phyloP scores from a whole-genome alignment of 2,797 vertebrate species.

The Coracias cyanogaster region DNA sequence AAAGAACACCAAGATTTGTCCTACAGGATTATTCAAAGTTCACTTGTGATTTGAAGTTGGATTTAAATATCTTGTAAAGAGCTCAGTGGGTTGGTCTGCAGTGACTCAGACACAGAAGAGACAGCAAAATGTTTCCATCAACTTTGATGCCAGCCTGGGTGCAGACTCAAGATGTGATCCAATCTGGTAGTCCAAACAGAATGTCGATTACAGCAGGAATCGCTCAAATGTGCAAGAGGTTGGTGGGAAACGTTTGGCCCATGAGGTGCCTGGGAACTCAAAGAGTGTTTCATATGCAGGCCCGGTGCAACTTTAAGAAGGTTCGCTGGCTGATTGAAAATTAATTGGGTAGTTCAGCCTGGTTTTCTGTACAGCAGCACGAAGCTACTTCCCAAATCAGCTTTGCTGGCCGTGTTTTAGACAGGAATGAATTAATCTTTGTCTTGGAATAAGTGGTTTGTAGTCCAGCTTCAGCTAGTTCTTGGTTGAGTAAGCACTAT shows the following conservation, averaged over 20 bases:
- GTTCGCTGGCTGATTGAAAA: background rate
- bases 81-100: background rate
- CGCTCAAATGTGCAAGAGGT: fast-evolving
- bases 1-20: background rate
- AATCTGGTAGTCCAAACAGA: background rate
- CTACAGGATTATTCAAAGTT: background rate
- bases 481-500: background rate
- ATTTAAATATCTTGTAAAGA: background rate
- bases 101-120: background rate
- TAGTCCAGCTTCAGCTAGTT: background rate
- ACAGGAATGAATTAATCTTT: background rate
- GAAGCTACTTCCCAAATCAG: background rate
- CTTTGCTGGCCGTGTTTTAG: background rate
- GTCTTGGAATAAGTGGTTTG: background rate
- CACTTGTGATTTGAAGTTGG: background rate
- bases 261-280: background rate
- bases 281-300: background rate
- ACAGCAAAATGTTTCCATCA: background rate
- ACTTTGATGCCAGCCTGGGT: background rate
- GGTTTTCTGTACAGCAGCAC: background rate
- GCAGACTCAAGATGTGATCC: background rate
- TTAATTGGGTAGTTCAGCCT: background rate
- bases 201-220: background rate
- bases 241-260: background rate
- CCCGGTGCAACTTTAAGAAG: background rate